Conservation (phyloP, 1,140 invertebrate species). For the Proctacanthus coquilletti region DNA sequence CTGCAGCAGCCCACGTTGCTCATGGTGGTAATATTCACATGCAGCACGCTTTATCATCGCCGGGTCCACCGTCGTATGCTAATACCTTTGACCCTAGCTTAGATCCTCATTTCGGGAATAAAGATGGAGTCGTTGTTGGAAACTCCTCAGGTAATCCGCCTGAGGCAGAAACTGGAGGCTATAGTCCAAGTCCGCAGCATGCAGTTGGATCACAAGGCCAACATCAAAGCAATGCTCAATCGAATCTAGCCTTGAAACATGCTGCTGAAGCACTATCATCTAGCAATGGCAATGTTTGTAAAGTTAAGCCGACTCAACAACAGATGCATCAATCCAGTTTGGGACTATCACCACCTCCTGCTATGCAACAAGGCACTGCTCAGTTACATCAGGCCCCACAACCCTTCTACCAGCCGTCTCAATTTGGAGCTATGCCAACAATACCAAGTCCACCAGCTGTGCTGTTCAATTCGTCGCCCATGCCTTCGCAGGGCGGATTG, state of each 20-base stretch:
- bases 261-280: constrained; percentile 3
- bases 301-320: constrained; percentile 12
- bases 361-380: constrained; percentile 15
- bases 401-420: constrained; percentile 31
- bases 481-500: constrained; percentile 58
- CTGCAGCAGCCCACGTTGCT: constrained; percentile 8
- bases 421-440: constrained; percentile 60
- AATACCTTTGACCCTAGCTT: constrained; percentile 16
- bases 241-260: constrained; percentile 3
- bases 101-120: constrained; percentile 22
- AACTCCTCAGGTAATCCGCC: constrained; percentile 23
- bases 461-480: constrained; percentile 57
- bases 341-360: constrained; percentile 27
- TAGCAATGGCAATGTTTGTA: constrained; percentile 10
- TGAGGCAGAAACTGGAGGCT: constrained; percentile 14
- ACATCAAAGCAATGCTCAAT: background rate
- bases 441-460: constrained; percentile 68
- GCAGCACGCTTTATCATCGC: constrained; percentile 20
- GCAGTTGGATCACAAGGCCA: background rate
- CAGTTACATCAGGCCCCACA: constrained; percentile 16
- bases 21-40: constrained; percentile 18
- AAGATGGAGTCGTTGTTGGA: constrained; percentile 4
- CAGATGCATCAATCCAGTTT: constrained; percentile 11
- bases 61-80: constrained; percentile 12
- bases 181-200: constrained; percentile 23